A percentile compares a stretch with the other conserved stretches of the same genome.
Conservation (phyloP, 2,797 vertebrate genomes). For the Meriones psammophilus region DNA sequence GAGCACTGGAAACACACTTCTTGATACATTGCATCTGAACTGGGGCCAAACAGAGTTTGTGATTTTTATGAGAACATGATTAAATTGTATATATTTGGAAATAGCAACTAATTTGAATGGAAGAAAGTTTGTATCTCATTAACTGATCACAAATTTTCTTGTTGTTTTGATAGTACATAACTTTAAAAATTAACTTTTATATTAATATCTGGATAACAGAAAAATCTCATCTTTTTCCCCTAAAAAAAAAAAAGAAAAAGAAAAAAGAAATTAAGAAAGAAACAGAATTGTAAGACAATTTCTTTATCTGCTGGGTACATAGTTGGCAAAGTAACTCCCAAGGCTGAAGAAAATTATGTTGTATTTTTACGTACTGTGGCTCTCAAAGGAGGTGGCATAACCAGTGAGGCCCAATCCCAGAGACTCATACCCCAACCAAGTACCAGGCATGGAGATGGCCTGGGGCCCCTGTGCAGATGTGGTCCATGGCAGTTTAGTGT, state of each 20-base stretch:
- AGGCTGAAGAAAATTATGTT: background rate
- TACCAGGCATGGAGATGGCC: too few relatives aligned
- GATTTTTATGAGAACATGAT: constrained; percentile 19
- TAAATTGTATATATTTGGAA: constrained; percentile 24
- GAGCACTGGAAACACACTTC: background rate
- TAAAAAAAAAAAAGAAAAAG: too few relatives aligned
- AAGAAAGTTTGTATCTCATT: constrained; percentile 13
- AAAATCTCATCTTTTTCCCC: background rate
- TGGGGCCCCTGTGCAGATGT: too few relatives aligned
- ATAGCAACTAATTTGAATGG: background rate
- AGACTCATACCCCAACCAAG: too few relatives aligned
- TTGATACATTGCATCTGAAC: background rate
- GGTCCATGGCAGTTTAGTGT: too few relatives aligned
- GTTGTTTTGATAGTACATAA: constrained; percentile 29
- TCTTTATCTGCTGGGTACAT: background rate
- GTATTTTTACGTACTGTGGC: background rate
- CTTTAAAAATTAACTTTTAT: background rate
- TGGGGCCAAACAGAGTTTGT: background rate
- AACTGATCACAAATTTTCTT: background rate
- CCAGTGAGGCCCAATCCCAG: background rate
- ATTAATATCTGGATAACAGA: background rate
- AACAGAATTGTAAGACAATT: background rate
- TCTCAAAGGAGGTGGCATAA: accelerated
- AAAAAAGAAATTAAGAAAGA: background rate
- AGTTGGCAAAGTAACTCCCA: background rate